A percentile compares a stretch with the other conserved stretches of the same genome.
Conservation (phyloP, 2,113 vertebrate genomes). For the Psammodynastes pulverulentus region DNA sequence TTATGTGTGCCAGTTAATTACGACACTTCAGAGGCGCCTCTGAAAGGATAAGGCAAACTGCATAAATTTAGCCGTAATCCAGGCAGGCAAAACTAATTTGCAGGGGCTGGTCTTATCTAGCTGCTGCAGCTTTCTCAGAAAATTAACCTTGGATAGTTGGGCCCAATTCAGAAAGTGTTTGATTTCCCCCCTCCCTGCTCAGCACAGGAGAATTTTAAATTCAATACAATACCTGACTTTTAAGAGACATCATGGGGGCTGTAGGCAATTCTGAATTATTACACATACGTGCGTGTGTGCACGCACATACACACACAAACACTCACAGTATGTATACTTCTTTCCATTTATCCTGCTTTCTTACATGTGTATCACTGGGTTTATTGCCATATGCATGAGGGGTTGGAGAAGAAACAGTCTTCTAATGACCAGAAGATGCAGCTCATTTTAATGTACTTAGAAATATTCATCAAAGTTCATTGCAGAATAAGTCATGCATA, state of each 20-base stretch:
- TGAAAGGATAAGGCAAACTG: constrained; percentile 99
- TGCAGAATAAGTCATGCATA: constrained; percentile 75
- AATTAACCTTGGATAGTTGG: constrained; percentile 99
- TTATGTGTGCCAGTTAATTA: constrained; percentile 99
- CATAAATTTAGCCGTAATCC: constrained; percentile 99
- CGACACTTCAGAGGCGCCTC: constrained; percentile 98
- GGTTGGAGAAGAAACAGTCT: constrained; percentile 27
- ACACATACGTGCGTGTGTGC: constrained; percentile 62
- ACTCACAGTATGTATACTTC: constrained; percentile 53
- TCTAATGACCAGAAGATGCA: constrained; percentile 71
- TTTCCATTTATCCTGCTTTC: constrained; percentile 67
- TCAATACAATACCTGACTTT: constrained; percentile 80
- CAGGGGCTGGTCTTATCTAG: constrained; percentile 98
- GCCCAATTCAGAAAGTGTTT: constrained; percentile 98
- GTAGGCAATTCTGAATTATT: constrained; percentile 81
- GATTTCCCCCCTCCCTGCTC: constrained; percentile 82
- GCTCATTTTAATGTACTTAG: constrained; percentile 77
- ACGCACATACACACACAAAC: constrained; percentile 42
- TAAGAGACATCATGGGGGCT: constrained; percentile 74
- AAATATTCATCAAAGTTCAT: constrained; percentile 82
- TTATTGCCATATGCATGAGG: constrained; percentile 63
- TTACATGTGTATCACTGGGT: constrained; percentile 67
- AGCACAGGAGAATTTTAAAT: constrained; percentile 82
- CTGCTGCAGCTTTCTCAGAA: constrained; percentile 99
- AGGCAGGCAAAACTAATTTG: constrained; percentile 99